These are phyloP conservation scores for Orbicella faveolata DNA, from an alignment of 64 coral and sea anemone genomes.

Conservation along the genomic window DNA sequence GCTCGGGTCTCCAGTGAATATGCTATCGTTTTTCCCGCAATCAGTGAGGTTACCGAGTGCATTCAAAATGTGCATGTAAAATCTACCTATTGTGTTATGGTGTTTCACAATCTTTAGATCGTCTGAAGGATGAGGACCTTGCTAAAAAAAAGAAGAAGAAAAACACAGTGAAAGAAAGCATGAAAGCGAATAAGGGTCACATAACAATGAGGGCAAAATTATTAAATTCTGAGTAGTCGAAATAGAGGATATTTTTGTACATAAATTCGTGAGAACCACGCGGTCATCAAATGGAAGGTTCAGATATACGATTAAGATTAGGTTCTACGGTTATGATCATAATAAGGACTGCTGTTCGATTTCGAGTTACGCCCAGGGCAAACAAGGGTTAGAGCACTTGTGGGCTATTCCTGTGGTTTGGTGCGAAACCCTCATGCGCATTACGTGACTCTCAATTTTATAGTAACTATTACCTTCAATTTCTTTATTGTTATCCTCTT, in stretches of 20 bases:
- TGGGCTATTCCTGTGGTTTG: too few species aligned
- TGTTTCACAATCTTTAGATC: conserved; percentile 4
- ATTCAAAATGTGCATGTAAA: conserved; percentile 80
- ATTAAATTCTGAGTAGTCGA: background rate
- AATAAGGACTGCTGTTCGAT: too few species aligned
- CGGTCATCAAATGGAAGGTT: too few species aligned
- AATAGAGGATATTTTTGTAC: background rate
- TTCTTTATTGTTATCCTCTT: too few species aligned
- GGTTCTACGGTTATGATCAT: too few species aligned
- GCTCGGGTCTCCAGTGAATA: conserved; percentile 69
- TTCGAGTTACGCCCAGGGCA: too few species aligned
- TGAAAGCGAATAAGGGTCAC: background rate
- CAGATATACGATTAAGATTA: too few species aligned
- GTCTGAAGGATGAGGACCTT: background rate
- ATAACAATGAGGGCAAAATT: background rate
- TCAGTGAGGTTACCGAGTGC: conserved; percentile 64
- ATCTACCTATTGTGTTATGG: conserved; percentile 71
- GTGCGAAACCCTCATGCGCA: too few species aligned
- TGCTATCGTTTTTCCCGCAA: conserved; percentile 66
- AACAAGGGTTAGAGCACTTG: too few species aligned
- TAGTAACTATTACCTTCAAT: too few species aligned
- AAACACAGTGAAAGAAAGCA: background rate
- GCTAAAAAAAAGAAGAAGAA: background rate
- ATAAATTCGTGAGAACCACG: too few species aligned
- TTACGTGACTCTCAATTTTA: too few species aligned